Conservation (phyloP, 2,113 vertebrate species). For the Ptilorrhoa leucosticta region DNA sequence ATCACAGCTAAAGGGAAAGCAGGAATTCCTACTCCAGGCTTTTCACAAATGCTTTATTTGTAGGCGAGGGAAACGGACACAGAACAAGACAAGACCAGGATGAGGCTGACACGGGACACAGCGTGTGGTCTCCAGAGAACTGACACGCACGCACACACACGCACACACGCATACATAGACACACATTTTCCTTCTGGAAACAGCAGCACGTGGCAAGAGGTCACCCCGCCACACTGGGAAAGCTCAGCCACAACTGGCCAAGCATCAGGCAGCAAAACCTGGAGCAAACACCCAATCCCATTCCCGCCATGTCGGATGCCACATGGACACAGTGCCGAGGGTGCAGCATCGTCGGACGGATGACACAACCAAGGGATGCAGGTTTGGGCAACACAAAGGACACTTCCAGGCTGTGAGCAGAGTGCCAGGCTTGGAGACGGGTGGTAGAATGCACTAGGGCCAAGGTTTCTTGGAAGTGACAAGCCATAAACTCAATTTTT, state of each 20-base stretch:
- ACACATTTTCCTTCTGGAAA: not conserved
- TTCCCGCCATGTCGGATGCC: accelerated
- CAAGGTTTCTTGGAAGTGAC: not conserved
- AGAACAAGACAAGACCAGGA: not conserved
- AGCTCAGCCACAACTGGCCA: not conserved
- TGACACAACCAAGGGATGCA: accelerated
- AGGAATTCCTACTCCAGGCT: not conserved
- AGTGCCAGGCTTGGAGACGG: accelerated
- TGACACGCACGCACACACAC: not conserved
- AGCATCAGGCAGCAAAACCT: not conserved
- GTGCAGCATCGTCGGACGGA: accelerated
- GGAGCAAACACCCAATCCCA: not conserved
- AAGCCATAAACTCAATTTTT: not conserved
- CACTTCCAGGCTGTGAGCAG: not conserved
- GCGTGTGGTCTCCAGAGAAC: not conserved
- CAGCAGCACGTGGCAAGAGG: not conserved
- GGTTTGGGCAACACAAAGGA: not conserved
- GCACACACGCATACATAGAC: not conserved
- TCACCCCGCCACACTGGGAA: not conserved
- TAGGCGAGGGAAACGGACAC: not conserved
- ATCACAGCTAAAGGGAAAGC: not conserved
- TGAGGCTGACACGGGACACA: not conserved
- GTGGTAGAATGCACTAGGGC: not conserved
- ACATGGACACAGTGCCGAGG: accelerated
- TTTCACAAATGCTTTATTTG: conserved; percentile 22